phyloP scores from a whole-genome alignment of 1,140 invertebrate species.

The Aphelenchoides fujianensis region DNA sequence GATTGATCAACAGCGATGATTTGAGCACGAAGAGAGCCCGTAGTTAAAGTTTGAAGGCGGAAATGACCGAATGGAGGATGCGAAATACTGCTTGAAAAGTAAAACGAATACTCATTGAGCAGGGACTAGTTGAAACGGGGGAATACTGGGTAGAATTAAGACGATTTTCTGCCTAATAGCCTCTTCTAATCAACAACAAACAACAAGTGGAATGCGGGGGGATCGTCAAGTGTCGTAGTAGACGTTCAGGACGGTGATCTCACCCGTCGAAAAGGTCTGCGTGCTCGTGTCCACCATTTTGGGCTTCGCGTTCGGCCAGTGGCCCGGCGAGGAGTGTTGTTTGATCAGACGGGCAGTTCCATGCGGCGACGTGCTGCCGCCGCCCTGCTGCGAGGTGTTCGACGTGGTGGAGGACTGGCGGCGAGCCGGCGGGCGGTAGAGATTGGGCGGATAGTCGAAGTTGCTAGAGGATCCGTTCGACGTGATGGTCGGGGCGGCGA shows the following conservation, averaged over 20 bases:
- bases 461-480: not conserved
- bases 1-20: too few relatives aligned
- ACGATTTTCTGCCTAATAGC: too few relatives aligned
- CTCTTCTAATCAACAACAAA: too few relatives aligned
- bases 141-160: too few relatives aligned
- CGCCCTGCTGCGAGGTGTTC: not conserved
- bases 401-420: slow-evolving; percentile 23
- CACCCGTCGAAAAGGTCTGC: slow-evolving; percentile 61
- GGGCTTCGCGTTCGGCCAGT: slow-evolving; percentile 6
- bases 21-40: too few relatives aligned
- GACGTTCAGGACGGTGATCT: slow-evolving; percentile 57
- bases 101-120: too few relatives aligned
- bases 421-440: slow-evolving; percentile 13
- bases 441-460: slow-evolving; percentile 2
- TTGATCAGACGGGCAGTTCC: slow-evolving; percentile 18
- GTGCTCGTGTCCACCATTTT: slow-evolving; percentile 53
- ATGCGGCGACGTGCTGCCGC: not conserved
- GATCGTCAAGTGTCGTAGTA: slow-evolving; percentile 45
- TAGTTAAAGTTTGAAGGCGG: not conserved
- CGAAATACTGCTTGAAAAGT: not conserved
- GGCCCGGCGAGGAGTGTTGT: slow-evolving; percentile 2
- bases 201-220: not conserved
- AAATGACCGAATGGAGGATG: too few relatives aligned
- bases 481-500: slow-evolving; percentile 7
- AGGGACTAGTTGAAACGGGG: too few relatives aligned